Percentiles rank a stretch among this genome's conserved stretches.
Evolutionary conservation across 2,113 vertebrate species (phyloP).

Genomic region (Anguilla rostrata): DNA sequence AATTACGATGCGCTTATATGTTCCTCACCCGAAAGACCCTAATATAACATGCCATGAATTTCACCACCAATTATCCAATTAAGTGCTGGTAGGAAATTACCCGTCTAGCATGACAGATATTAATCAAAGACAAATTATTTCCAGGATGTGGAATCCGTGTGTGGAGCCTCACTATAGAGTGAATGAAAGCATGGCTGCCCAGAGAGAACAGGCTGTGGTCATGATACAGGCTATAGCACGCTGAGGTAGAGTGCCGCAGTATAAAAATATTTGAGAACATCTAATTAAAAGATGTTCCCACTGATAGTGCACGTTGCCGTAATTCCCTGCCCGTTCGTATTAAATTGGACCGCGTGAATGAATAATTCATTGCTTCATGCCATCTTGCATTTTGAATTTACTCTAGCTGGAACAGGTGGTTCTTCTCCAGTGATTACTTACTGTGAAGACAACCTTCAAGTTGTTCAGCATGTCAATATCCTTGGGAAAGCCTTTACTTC

Average conservation of each 20-base stretch:
- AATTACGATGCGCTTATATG: too few species aligned
- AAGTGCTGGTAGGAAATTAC: not conserved
- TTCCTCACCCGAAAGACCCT: too few species aligned
- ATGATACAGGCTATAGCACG: not conserved
- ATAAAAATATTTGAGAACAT: not conserved
- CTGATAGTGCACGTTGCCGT: not conserved
- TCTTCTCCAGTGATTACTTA: slow-evolving; percentile 71
- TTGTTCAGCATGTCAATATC: slow-evolving; percentile 98
- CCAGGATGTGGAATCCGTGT: not conserved
- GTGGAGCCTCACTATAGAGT: not conserved
- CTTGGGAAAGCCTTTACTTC: slow-evolving; percentile 89
- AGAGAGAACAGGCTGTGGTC: not conserved
- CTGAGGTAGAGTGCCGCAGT: too few species aligned
- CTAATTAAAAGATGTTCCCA: not conserved
- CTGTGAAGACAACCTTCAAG: slow-evolving; percentile 96
- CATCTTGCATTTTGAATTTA: not conserved
- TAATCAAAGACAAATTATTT: too few species aligned
- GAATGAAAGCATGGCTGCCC: not conserved
- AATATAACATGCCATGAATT: not conserved
- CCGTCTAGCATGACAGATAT: too few species aligned
- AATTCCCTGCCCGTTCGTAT: not conserved
- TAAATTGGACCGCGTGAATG: not conserved
- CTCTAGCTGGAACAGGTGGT: too few species aligned
- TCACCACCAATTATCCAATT: not conserved
- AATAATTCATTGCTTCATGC: not conserved